Conservation (phyloP, 2,888 invertebrate genomes). For the Lumbricus terrestris region DNA sequence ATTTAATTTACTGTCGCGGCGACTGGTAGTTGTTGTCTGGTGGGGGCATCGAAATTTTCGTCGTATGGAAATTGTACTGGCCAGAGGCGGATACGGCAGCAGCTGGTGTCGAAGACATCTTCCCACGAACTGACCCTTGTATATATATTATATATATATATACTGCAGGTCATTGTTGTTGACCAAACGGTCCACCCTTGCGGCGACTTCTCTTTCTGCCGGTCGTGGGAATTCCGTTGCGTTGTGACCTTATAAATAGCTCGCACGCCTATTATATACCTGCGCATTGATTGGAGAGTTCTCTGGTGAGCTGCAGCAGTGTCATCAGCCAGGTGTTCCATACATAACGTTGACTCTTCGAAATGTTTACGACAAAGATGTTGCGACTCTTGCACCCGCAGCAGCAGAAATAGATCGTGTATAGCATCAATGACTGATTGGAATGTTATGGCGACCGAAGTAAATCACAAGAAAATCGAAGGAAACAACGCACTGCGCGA, state of each 20-base stretch:
- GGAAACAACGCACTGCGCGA: background rate
- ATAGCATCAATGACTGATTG: background rate
- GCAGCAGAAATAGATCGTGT: background rate
- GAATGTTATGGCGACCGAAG: background rate
- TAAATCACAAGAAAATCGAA: background rate
- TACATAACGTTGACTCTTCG: background rate
- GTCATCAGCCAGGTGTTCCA: background rate
- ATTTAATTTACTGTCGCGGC: background rate
- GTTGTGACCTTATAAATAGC: background rate
- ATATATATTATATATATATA: no score
- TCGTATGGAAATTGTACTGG: background rate
- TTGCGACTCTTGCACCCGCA: background rate
- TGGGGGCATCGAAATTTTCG: background rate
- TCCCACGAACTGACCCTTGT: background rate
- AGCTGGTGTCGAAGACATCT: background rate
- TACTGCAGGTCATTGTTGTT: no score
- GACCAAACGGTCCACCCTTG: background rate
- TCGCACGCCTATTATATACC: background rate
- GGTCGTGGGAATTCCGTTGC: background rate
- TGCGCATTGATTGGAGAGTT: background rate
- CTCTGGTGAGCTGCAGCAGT: no score
- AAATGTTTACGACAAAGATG: background rate
- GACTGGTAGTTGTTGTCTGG: background rate
- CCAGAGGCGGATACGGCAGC: background rate
- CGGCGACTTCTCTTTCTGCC: background rate